phyloP scores from a whole-genome alignment of 2,113 vertebrate genomes.

The Amblyornis subalaris region DNA sequence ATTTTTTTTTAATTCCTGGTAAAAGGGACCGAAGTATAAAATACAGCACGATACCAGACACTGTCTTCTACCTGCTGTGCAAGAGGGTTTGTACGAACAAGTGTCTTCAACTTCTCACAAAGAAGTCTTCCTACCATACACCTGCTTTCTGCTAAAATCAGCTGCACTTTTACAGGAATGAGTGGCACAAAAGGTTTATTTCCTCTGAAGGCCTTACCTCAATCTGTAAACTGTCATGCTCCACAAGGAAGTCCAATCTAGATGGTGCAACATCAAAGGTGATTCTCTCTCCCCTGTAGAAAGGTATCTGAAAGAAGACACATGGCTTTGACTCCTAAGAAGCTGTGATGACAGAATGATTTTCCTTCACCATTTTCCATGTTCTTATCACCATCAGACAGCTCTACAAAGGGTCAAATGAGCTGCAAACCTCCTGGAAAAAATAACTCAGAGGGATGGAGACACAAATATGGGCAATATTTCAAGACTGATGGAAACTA shows the following conservation, averaged over 20 bases:
- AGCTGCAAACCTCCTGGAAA: background rate
- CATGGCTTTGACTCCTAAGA: background rate
- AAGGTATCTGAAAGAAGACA: slow-evolving; percentile 82
- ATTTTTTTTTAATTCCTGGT: background rate
- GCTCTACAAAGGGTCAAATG: background rate
- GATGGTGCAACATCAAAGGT: slow-evolving; percentile 97
- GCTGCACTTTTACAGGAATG: background rate
- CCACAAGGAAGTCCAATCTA: slow-evolving; percentile 86
- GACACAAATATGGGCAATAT: background rate
- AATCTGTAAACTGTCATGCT: slow-evolving; percentile 88
- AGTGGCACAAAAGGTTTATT: background rate
- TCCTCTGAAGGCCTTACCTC: slow-evolving; percentile 74
- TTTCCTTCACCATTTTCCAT: background rate
- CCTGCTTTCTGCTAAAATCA: background rate
- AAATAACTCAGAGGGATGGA: background rate
- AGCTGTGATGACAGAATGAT: background rate
- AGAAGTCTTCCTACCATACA: background rate
- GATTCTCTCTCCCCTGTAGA: slow-evolving; percentile 95
- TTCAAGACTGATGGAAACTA: background rate
- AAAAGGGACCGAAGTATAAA: background rate
- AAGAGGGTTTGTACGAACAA: background rate
- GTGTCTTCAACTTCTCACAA: background rate
- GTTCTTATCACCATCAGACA: background rate
- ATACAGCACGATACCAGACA: rapidly evolving
- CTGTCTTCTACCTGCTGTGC: background rate